These are phyloP conservation scores for Archocentrus centrarchus DNA, from an alignment of 2,113 vertebrate species.

Conservation along the genomic window DNA sequence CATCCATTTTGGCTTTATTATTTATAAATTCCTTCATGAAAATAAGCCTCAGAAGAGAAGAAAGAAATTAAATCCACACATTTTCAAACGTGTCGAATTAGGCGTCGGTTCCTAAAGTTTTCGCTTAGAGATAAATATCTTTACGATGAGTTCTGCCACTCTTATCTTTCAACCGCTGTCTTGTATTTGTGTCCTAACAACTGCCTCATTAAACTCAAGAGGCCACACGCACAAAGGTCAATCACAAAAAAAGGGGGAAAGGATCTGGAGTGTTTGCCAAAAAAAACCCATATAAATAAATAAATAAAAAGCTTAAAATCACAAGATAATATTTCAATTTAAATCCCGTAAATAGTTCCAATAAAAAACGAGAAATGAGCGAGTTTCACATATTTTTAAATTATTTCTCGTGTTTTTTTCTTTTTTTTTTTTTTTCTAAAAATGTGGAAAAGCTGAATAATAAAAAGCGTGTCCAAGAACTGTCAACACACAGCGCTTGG, in stretches of 20 bases:
- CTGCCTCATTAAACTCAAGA: constrained; percentile 54
- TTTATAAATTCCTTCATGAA: background rate
- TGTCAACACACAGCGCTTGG: constrained; percentile 29
- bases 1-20: background rate
- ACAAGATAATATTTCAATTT: background rate
- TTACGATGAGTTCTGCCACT: constrained; percentile 36
- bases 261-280: constrained; percentile 21
- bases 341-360: background rate
- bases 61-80: constrained; percentile 33
- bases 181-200: constrained; percentile 37
- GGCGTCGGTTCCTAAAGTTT: constrained; percentile 12
- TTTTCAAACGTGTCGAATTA: constrained; percentile 31
- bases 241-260: background rate
- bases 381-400: background rate
- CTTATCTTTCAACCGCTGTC: constrained; percentile 55
- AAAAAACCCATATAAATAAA: background rate
- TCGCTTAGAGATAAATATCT: constrained; percentile 35
- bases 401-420: background rate
- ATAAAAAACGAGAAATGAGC: background rate
- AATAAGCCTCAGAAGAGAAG: background rate
- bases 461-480: constrained; percentile 9
- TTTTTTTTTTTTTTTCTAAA: background rate
- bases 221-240: constrained; percentile 64
- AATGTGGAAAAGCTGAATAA: background rate
- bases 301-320: background rate